These are phyloP conservation scores for Macquaria ambigua DNA, from an alignment of 2,113 vertebrate genomes.

Conservation along the genomic window DNA sequence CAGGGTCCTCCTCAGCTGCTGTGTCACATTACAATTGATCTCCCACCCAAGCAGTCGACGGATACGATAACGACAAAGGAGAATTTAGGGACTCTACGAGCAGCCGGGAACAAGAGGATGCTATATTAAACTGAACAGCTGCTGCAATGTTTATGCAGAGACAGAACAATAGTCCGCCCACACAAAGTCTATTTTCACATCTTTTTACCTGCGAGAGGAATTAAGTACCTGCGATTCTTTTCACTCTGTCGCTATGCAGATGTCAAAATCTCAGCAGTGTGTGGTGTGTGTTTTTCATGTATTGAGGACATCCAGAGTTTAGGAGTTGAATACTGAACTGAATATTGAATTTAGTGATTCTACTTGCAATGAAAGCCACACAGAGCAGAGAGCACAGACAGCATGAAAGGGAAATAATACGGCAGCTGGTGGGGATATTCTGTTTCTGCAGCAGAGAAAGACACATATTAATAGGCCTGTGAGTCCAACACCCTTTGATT, in stretches of 20 bases:
- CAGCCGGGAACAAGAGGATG: neutral
- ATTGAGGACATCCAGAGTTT: constrained; percentile 48
- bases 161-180: constrained; percentile 58
- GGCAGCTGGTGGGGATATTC: constrained; percentile 3
- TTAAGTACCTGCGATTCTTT: constrained; percentile 24
- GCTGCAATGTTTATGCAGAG: constrained; percentile 59
- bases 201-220: constrained; percentile 56
- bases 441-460: constrained; percentile 14
- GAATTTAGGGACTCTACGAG: constrained; percentile 15
- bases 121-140: constrained; percentile 49
- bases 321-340: constrained; percentile 28
- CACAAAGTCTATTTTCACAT: constrained; percentile 65
- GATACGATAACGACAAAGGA: constrained; percentile 6
- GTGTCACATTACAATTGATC: constrained; percentile 65
- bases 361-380: neutral
- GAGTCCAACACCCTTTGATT: neutral
- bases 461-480: neutral
- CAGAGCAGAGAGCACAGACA: constrained; percentile 1
- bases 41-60: constrained; percentile 23
- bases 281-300: constrained; percentile 29
- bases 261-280: constrained; percentile 36
- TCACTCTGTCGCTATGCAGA: constrained; percentile 24
- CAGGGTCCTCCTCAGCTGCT: constrained; percentile 25
- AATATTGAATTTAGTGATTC: constrained; percentile 37
- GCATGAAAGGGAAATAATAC: constrained; percentile 13